Evolutionary conservation across 2,888 invertebrate species (phyloP).

Genomic region (Mallateleia sp.): DNA sequence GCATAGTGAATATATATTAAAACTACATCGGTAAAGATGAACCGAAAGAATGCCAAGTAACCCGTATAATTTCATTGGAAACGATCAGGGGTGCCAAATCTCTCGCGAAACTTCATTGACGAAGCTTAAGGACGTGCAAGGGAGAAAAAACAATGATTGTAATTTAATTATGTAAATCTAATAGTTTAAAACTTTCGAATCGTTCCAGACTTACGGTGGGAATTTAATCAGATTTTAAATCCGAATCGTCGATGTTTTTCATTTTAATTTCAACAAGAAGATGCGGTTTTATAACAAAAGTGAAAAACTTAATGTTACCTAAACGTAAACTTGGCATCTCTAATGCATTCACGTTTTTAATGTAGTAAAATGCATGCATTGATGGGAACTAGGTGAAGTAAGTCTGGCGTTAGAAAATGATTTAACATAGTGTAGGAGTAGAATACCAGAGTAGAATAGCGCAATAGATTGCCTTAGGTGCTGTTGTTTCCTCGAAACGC

Average conservation of each 20-base stretch:
- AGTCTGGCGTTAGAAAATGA: constrained; percentile 73
- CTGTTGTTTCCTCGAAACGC: constrained; percentile 80
- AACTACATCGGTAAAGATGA: constrained; percentile 54
- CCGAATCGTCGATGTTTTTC: too few relatives aligned
- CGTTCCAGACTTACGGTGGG: too few relatives aligned
- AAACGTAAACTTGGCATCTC: too few relatives aligned
- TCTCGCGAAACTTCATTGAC: constrained; percentile 83
- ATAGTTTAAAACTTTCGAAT: too few relatives aligned
- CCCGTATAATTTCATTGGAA: constrained; percentile 87
- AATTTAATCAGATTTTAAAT: too few relatives aligned
- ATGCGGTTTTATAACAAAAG: too few relatives aligned
- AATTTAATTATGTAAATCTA: neutral
- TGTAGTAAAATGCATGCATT: constrained; percentile 25
- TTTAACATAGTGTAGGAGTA: constrained; percentile 74
- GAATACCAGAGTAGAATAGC: constrained; percentile 81
- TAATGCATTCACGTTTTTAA: neutral
- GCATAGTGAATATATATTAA: constrained; percentile 24
- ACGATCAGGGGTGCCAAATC: constrained; percentile 86
- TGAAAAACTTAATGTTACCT: too few relatives aligned
- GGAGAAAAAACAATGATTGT: constrained; percentile 4
- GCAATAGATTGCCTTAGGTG: constrained; percentile 76
- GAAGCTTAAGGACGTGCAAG: constrained; percentile 7
- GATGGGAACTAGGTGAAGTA: constrained; percentile 83
- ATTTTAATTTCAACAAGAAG: too few relatives aligned
- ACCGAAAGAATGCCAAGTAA: constrained; percentile 78